Evolutionary conservation across 2,113 vertebrate species (phyloP), one percentile per base, ranked within the genome.

Genomic region (Phylloscopus trochilus): DNA sequence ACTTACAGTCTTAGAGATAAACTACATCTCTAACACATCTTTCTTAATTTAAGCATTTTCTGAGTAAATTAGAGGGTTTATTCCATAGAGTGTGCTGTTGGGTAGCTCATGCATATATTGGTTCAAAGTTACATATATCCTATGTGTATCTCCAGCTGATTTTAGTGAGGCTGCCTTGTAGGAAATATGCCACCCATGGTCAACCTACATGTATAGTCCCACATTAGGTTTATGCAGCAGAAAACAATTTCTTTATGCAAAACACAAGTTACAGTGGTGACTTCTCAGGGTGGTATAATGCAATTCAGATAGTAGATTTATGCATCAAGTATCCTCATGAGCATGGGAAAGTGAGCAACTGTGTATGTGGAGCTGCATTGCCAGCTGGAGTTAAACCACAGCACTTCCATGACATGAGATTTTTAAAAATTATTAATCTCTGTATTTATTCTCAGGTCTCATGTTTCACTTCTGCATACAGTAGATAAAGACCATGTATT

Each of bases 51-150:
- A 84, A 82, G 46, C 41, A 43, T 90, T 92, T 95, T 51, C 69
- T 44, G 44, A 83, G 60, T 68, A 58, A 78, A 93, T 85, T 19
- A 95, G 37, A 73, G 58, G n/a, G 62, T 83, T 85, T 90, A 91
- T 96, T 97, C 93, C 85, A 70, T 46, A 70, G 83, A 80, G 24
- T 87, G 55, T 89, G 68, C 52, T 91, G 30, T 39, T 73, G 72
- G 64, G 41, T 78, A 81, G 33, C 47, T 95, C 49, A 58, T 37
- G 43, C 43, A 83, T 86, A 70, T 73, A 74, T 89, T 64, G 77
- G 28, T 80, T 83, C 37, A 20, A 62, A 91, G n/a, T 49, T 86
- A 81, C 58, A 56, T 64, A 43, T 91, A 87, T 73, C 64, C 66
- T 92, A 24, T 83, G 67, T 1, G 4, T 83, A 78, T 60, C 63